These are phyloP conservation scores for Cataglyphis albicans DNA, from an alignment of 2,888 invertebrate species.

Conservation along the genomic window DNA sequence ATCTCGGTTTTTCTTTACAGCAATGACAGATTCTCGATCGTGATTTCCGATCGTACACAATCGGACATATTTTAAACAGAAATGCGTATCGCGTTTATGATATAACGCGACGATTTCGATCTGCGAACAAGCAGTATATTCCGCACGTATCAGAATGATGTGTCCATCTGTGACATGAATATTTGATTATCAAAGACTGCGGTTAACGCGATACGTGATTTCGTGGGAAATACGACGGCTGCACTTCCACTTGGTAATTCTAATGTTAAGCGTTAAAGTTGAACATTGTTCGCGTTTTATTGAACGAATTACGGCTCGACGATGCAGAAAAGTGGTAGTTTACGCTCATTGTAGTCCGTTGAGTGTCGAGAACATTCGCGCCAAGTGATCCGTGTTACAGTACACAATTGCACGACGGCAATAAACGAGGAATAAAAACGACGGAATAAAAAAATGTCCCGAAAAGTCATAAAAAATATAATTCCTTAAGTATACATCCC, in stretches of 20 bases:
- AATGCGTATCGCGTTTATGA: background rate
- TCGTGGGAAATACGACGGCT: conserved; percentile 43
- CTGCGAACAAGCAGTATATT: background rate
- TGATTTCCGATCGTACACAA: background rate
- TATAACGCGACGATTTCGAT: background rate
- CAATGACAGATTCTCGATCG: background rate
- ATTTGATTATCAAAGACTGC: conserved; percentile 31
- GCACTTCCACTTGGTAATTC: conserved; percentile 16
- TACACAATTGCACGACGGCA: background rate
- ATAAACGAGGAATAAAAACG: background rate
- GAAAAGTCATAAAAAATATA: background rate
- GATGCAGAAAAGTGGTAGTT: conserved; percentile 32
- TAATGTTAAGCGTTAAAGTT: background rate
- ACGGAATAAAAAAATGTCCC: background rate
- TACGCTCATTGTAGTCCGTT: conserved; percentile 6
- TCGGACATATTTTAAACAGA: background rate
- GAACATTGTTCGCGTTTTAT: conserved; percentile 28
- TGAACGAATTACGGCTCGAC: conserved; percentile 20
- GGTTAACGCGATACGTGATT: conserved; percentile 12
- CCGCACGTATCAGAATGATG: background rate
- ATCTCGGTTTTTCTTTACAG: background rate
- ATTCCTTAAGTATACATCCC: background rate
- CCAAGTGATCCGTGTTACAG: background rate
- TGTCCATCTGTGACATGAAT: conserved; percentile 30
- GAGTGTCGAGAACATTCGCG: background rate